phyloP scores from a whole-genome alignment of 1,140 invertebrate species.

The Venustaconcha ellipsiformis region DNA sequence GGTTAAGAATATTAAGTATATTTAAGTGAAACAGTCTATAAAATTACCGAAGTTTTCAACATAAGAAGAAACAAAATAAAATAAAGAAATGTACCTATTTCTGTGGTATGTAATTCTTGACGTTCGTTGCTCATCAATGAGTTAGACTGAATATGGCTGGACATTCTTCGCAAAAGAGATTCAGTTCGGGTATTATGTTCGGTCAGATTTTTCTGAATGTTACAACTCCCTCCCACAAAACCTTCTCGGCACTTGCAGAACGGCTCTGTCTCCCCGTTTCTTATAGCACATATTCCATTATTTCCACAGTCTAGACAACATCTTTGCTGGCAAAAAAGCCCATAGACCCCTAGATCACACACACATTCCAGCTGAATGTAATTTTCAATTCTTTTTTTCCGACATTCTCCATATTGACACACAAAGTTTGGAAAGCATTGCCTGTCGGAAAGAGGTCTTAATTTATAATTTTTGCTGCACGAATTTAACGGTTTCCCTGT shows the following conservation, averaged over 20 bases:
- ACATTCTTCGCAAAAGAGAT: too few relatives aligned
- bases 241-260: slow-evolving; percentile 13
- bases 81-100: too few relatives aligned
- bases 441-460: slow-evolving; percentile 9
- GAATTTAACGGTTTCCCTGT: too few relatives aligned
- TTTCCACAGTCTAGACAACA: slow-evolving; percentile 21
- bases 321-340: slow-evolving; percentile 18
- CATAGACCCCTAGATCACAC: slow-evolving; percentile 14
- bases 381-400: slow-evolving; percentile 3
- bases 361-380: slow-evolving; percentile 16
- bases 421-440: slow-evolving; percentile 11
- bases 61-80: too few relatives aligned
- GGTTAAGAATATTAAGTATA: too few relatives aligned
- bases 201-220: not conserved
- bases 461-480: not conserved
- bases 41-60: too few relatives aligned
- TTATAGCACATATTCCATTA: slow-evolving; percentile 13
- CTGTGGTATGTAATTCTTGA: too few relatives aligned
- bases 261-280: not conserved
- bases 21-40: too few relatives aligned
- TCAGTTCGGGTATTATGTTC: too few relatives aligned
- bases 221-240: slow-evolving; percentile 7
- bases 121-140: too few relatives aligned
- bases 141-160: too few relatives aligned
- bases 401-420: slow-evolving; percentile 17